A percentile compares a stretch with the other conserved stretches of the same genome.
phyloP scores from a whole-genome alignment of 2,113 vertebrate genomes.

The Melanerpes formicivorus region DNA sequence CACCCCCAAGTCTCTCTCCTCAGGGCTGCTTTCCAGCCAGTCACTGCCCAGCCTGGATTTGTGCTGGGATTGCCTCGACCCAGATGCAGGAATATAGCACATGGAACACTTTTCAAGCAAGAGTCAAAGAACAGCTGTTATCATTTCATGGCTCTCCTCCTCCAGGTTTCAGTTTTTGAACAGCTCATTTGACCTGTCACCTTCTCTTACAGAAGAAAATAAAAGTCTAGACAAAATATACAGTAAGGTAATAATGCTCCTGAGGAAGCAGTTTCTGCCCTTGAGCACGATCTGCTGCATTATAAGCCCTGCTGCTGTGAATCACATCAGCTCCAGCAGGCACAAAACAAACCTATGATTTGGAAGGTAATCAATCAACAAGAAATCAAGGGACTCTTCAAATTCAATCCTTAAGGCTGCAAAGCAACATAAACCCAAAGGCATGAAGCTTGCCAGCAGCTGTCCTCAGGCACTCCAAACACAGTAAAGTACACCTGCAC shows the following conservation, averaged over 20 bases:
- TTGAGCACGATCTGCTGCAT: not conserved
- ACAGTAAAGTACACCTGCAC: not conserved
- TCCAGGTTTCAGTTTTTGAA: not conserved
- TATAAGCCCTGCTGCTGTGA: not conserved
- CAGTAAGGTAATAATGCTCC: not conserved
- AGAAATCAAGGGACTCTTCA: not conserved
- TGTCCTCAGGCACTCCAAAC: not conserved
- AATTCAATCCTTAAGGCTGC: not conserved
- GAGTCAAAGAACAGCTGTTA: not conserved
- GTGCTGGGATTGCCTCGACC: no score
- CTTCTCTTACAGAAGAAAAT: rapidly evolving
- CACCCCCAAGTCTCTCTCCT: no score
- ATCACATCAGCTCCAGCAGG: not conserved
- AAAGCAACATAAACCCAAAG: not conserved
- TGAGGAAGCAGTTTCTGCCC: not conserved
- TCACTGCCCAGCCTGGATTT: no score
- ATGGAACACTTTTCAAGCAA: not conserved
- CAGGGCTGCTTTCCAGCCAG: no score
- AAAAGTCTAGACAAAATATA: not conserved
- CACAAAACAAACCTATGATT: not conserved
- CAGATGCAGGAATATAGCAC: no score
- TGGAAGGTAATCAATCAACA: not conserved
- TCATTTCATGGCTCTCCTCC: not conserved
- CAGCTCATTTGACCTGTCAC: not conserved
- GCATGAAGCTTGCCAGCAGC: not conserved